A percentile compares a stretch with the other conserved stretches of the same genome.
Conservation (phyloP, 2,797 vertebrate genomes). For the Propithecus perrieri region DNA sequence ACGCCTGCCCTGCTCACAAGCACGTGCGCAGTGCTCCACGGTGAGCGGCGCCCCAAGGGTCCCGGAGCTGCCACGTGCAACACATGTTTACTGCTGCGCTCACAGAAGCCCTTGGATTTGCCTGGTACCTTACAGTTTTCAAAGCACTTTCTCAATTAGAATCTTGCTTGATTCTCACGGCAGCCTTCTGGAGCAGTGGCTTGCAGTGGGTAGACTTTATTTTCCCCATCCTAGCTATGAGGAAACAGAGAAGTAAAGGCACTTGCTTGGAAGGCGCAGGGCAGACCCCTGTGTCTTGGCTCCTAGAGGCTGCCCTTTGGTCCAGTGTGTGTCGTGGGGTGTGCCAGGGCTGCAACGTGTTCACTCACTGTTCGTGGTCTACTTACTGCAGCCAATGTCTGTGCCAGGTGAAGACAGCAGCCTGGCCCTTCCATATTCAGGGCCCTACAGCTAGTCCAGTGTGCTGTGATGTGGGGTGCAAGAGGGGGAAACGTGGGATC, state of each 20-base stretch:
- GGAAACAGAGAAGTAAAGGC: neutral
- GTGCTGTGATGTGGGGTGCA: neutral
- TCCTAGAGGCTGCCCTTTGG: neutral
- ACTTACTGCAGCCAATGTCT: neutral
- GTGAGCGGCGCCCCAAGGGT: neutral
- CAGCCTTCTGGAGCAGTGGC: neutral
- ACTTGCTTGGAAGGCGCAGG: neutral
- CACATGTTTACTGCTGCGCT: no score
- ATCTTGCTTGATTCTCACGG: neutral
- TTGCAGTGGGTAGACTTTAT: neutral
- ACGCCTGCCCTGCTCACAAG: slow-evolving; percentile 60
- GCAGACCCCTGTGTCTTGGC: neutral
- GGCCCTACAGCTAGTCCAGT: neutral
- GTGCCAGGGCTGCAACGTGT: neutral
- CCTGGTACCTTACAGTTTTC: neutral
- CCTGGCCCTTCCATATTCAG: neutral
- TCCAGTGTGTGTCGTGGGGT: rapidly evolving
- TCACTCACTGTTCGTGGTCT: neutral
- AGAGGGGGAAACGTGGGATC: neutral
- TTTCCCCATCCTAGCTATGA: neutral
- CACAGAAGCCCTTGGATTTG: neutral
- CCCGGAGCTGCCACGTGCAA: neutral
- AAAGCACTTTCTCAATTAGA: neutral
- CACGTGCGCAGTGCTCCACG: slow-evolving; percentile 58
- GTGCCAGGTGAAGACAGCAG: neutral